These are phyloP conservation scores for Heliothis subflexa DNA, from an alignment of 1,140 invertebrate species.

Conservation along the genomic window DNA sequence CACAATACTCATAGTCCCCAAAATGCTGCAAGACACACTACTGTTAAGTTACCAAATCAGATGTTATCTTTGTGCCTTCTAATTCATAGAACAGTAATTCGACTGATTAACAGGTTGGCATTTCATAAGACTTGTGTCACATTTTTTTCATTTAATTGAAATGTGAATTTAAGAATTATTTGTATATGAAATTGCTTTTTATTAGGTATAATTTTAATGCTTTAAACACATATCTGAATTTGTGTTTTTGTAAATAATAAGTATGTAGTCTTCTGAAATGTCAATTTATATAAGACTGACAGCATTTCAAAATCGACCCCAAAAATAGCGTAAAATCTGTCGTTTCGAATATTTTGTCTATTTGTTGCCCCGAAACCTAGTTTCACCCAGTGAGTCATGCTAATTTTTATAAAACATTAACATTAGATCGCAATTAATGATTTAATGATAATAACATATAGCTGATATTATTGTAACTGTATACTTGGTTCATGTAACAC, in stretches of 20 bases:
- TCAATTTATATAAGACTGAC: slow-evolving; percentile 46
- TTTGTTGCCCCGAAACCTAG: neutral
- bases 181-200: neutral
- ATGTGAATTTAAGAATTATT: neutral
- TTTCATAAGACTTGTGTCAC: slow-evolving; percentile 12
- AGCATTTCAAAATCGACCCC: slow-evolving; percentile 21
- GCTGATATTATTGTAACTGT: slow-evolving; percentile 9
- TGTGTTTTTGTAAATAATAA: neutral
- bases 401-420: neutral
- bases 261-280: slow-evolving; percentile 36
- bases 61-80: slow-evolving; percentile 44
- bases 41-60: slow-evolving; percentile 37
- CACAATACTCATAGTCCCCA: neutral
- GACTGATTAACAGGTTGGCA: slow-evolving; percentile 41
- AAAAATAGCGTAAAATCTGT: slow-evolving; percentile 20
- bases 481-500: slow-evolving; percentile 25
- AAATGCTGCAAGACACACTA: neutral
- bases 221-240: neutral
- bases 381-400: neutral
- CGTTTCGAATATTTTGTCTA: neutral
- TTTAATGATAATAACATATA: neutral
- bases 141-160: neutral
- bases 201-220: neutral
- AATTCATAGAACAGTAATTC: slow-evolving; percentile 31
- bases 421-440: no score